A percentile compares a stretch with the other conserved stretches of the same genome.
Evolutionary conservation across 2,888 invertebrate genomes (phyloP).

Genomic region (Pseudolycoriella hygida): DNA sequence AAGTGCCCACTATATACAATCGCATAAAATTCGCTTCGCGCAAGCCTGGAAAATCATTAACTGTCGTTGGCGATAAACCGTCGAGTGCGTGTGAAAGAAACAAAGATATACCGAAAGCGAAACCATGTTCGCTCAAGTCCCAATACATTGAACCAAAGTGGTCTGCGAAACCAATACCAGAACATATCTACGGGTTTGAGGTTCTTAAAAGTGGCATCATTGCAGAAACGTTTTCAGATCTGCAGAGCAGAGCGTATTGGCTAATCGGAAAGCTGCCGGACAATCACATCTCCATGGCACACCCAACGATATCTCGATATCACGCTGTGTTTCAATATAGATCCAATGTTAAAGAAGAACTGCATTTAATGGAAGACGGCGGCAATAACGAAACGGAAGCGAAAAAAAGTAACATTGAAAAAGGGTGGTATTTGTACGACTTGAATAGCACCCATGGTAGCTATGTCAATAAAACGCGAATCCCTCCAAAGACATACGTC

Average conservation of each 20-base stretch:
- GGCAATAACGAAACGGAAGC: no score
- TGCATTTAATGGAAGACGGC: no score
- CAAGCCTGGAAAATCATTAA: background rate
- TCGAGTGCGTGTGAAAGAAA: background rate
- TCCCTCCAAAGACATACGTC: constrained; percentile 46
- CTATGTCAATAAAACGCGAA: constrained; percentile 65
- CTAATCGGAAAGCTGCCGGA: no score
- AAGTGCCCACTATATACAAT: background rate
- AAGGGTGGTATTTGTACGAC: no score
- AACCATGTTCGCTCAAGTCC: constrained; percentile 30
- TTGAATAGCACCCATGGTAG: constrained; percentile 94
- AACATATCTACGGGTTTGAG: constrained; percentile 52
- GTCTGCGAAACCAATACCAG: constrained; percentile 47
- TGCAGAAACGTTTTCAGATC: no score
- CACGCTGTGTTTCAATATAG: no score
- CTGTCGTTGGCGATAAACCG: background rate
- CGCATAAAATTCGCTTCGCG: background rate
- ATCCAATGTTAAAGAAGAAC: no score
- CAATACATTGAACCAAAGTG: constrained; percentile 68
- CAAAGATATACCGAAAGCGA: constrained; percentile 10
- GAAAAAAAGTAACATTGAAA: no score
- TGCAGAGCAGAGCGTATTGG: no score
- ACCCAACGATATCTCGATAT: constrained; percentile 94
- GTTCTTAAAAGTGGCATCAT: constrained; percentile 77
- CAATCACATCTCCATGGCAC: constrained; percentile 73